phyloP scores from a whole-genome alignment of 2,888 invertebrate genomes.

The Monoplex corrugatus region DNA sequence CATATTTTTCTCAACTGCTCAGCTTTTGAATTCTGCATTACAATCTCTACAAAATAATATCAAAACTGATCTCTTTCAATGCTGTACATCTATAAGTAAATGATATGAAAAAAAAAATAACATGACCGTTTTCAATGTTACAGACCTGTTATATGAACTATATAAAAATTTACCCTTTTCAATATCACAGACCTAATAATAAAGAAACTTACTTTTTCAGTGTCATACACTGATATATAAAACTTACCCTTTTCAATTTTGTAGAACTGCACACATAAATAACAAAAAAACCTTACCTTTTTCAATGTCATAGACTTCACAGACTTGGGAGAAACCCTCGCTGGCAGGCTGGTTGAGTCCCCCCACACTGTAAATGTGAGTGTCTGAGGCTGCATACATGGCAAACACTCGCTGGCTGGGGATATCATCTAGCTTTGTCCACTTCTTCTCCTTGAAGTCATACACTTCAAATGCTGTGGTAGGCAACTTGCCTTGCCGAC shows the following conservation, averaged over 20 bases:
- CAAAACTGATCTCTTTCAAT: background rate
- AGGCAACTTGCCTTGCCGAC: slow-evolving; percentile 78
- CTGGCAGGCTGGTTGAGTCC: slow-evolving; percentile 77
- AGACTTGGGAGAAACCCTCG: slow-evolving; percentile 76
- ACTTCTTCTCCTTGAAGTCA: slow-evolving; percentile 75
- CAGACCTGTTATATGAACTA: no score
- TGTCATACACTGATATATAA: background rate
- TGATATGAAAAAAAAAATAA: no score
- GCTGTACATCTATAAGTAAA: background rate
- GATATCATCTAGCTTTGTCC: slow-evolving; percentile 75
- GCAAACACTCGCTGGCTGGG: slow-evolving; percentile 80
- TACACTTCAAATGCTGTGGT: slow-evolving; percentile 77
- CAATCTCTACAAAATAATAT: no score
- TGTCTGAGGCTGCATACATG: slow-evolving; percentile 74
- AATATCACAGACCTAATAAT: background rate
- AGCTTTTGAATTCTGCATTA: no score
- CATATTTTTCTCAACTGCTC: no score
- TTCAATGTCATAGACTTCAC: slow-evolving; percentile 77
- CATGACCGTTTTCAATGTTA: no score
- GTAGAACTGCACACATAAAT: background rate
- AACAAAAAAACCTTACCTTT: slow-evolving; percentile 64
- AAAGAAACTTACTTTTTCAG: background rate
- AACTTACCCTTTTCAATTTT: background rate
- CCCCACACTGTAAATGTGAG: slow-evolving; percentile 77
- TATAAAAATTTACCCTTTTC: background rate